Evolutionary conservation across 23 tunicate species (phyloP), one percentile per base, ranked within the genome.

Genomic region (Phallusia fumigata): DNA sequence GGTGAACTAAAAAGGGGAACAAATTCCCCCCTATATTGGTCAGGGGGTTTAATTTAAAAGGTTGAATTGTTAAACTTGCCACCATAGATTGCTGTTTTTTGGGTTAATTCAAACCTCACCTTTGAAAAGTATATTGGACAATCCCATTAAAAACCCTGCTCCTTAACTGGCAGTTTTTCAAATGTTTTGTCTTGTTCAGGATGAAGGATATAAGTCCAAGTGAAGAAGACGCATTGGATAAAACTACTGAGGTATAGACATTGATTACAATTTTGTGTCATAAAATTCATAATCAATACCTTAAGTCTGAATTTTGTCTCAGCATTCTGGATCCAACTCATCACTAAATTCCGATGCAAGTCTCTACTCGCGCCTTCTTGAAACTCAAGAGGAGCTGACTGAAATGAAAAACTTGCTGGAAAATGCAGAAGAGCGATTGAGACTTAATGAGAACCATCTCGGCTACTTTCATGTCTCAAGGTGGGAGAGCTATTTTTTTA

Each of bases 371-470:
- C 80, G 84, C 0, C 75, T 87, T 13, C 28, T 33, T 0, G 86
- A 82, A 44, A 84, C 76, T 11, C 65, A 81, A 44, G 86, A 81
- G 35, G 91, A 87, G 33, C 36, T 87, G n/a, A 19, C 82, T n/a
- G 91, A 87, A 19, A 49, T 79, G 24, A 87, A 76, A 45, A 35
- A 28, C 15, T 30, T 80, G 40, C 77, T 87, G 65, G 91, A 87
- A 49, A 80, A 47, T 31, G 86, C 91, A 0, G 86, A 87, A 44
- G 91, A 87, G 45, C 74, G 91, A 24, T 52, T 87, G 16, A 75
- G 83, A 15, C 45, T 87, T 18, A 87, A 47, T 87, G 82, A 76
- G 35, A 84, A 82, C 86, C 85, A 10, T 31, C 32, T 5, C 82
- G 86, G 18, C 77, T 87, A 21, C 36, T 87, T 15, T n/a, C 65